Base-by-base conservation (phyloP, 1,140 invertebrate genomes). In the Caerostris extrusa region DNA sequence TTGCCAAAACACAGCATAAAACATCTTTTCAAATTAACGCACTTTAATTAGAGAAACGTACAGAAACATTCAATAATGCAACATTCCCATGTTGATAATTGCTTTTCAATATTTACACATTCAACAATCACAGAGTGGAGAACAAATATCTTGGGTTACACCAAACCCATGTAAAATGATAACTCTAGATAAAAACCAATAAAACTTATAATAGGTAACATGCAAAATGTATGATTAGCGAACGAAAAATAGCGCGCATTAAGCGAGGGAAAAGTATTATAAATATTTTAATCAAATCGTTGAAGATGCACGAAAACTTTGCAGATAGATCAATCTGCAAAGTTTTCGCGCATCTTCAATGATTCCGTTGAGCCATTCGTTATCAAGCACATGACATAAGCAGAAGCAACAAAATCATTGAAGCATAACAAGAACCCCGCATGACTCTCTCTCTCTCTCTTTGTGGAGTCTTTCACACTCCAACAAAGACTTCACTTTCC, bases 401-500 rank as follows among this genome's bases (percentile, higher is more conserved):
- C 53, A 85, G 57, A 12, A 77, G 71, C 8, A 77, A 77, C 58
- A 67, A 87, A 87, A 53, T 64, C 60, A 53, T 87, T 87, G 58
- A 64, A 87, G 85, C 85, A 87, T 87, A 64, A 90, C 34, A 71
- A 90, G 87, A 0, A 7, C 55, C 53, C 50, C 56, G 12, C 2
- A 0, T 34, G 0, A 1, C 34, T 34, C 34, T 34, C 34, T 34
- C 34, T 34, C 34, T 34, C 10, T 58, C 56, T 56, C 61, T 61
- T 85, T 92, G 14, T 85, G 90, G 67, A 57, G 60, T 55, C 85
- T 67, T 92, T 92, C 71, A 83, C 81, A 69, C 77, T 61, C 34
- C 55, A 85, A 92, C 34, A 67, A 85, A 64, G 56, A 69, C 89
- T 82, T 57, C 69, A 17, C 81, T 92, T 92, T 85, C 81, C 90